Evolutionary conservation across 2,888 invertebrate genomes (phyloP).

Genomic region (Phania funesta): DNA sequence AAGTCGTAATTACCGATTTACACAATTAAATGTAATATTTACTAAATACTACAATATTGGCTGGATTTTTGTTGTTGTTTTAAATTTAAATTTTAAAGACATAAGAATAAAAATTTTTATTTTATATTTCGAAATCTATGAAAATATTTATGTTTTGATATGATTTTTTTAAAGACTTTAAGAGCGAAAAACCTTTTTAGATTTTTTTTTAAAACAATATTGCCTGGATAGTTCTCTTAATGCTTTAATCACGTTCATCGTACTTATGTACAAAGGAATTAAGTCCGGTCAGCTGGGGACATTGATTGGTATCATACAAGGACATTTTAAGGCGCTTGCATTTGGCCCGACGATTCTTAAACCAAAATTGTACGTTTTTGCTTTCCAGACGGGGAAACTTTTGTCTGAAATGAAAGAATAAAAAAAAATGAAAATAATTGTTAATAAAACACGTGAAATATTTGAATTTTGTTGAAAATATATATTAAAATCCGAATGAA

Average conservation of each 20-base stretch:
- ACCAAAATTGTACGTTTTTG: constrained; percentile 99
- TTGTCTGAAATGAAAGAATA: constrained; percentile 83
- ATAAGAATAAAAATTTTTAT: constrained; percentile 17
- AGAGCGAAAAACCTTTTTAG: constrained; percentile 5
- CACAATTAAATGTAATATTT: constrained; percentile 25
- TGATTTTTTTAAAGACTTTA: constrained; percentile 44
- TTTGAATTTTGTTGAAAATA: background rate
- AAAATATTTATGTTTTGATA: constrained; percentile 33
- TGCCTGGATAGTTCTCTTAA: constrained; percentile 29
- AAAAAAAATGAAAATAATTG: background rate
- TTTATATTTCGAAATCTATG: background rate
- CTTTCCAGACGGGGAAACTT: constrained; percentile 99
- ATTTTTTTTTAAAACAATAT: constrained; percentile 55
- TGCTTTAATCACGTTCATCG: constrained; percentile 78
- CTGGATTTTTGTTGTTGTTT: constrained; percentile 55
- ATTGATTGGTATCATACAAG: constrained; percentile 84
- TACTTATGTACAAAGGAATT: constrained; percentile 80
- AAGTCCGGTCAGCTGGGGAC: constrained; percentile 76
- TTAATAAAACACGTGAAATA: background rate
- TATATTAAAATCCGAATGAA: no score
- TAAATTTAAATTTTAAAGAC: constrained; percentile 1
- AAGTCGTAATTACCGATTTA: constrained; percentile 46
- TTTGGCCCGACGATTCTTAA: constrained; percentile 98
- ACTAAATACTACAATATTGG: constrained; percentile 63
- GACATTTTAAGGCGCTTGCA: constrained; percentile 97